phyloP scores from a whole-genome alignment of 2,113 vertebrate genomes.

The Microcebus ravelobensis region DNA sequence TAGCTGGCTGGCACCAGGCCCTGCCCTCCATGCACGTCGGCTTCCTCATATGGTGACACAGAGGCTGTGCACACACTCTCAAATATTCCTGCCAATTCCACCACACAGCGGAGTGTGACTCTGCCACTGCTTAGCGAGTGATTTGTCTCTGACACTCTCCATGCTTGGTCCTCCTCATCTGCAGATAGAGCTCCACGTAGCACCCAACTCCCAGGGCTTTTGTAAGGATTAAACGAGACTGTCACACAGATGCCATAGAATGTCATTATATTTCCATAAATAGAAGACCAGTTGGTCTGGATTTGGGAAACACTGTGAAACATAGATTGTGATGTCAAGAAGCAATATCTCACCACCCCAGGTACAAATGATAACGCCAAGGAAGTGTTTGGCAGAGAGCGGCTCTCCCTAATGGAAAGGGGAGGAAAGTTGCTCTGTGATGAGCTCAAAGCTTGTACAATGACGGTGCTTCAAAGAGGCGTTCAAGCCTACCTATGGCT shows the following conservation, averaged over 20 bases:
- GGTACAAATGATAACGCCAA: background rate
- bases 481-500: background rate
- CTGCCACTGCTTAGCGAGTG: background rate
- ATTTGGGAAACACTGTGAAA: background rate
- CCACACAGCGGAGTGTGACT: background rate
- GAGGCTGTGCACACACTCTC: background rate
- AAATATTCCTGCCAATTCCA: background rate
- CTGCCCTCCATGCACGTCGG: background rate
- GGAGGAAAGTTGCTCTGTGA: background rate
- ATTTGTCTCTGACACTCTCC: background rate
- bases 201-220: background rate
- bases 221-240: background rate
- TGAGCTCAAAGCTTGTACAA: background rate
- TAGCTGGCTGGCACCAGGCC: background rate
- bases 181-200: background rate
- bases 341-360: background rate
- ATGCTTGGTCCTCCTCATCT: background rate
- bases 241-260: background rate
- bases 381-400: background rate
- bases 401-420: background rate
- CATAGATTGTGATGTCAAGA: background rate
- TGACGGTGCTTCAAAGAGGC: background rate
- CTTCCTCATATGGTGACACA: background rate
- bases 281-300: background rate
- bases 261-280: background rate